Conservation (phyloP, 2,113 vertebrate species). For the Psittacula cyanocephala region DNA sequence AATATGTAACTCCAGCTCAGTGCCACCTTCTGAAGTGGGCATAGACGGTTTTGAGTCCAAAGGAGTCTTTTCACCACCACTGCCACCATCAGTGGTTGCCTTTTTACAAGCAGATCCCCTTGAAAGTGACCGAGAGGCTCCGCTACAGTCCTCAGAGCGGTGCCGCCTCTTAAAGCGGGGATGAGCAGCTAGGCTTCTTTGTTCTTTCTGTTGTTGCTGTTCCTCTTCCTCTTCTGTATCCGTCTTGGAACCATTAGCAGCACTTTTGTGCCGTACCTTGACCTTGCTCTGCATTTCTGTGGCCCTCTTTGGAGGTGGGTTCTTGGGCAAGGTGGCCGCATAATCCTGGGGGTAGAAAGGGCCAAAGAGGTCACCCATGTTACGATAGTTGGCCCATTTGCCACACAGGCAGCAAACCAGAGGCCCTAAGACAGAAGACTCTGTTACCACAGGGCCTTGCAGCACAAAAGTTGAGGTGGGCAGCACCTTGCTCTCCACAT, state of each 20-base stretch:
- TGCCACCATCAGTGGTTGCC: slow-evolving; percentile 79
- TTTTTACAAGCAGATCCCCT: slow-evolving; percentile 86
- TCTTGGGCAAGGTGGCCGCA: slow-evolving; percentile 91
- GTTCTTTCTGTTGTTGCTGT: slow-evolving; percentile 81
- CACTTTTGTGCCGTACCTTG: slow-evolving; percentile 84
- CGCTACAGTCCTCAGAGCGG: slow-evolving; percentile 90
- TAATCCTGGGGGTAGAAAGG: slow-evolving; percentile 98
- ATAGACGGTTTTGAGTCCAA: slow-evolving; percentile 76
- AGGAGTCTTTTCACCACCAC: slow-evolving; percentile 74
- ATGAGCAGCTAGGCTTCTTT: slow-evolving; percentile 90
- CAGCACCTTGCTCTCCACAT: slow-evolving; percentile 84
- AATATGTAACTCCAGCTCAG: slow-evolving; percentile 91
- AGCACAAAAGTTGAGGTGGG: slow-evolving; percentile 91
- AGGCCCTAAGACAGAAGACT: slow-evolving; percentile 87
- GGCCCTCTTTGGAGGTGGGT: slow-evolving; percentile 86
- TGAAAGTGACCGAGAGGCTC: slow-evolving; percentile 87
- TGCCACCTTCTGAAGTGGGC: slow-evolving; percentile 84
- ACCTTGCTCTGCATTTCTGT: slow-evolving; percentile 77
- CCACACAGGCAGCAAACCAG: slow-evolving; percentile 96
- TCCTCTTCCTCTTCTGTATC: slow-evolving; percentile 79
- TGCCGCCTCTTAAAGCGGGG: slow-evolving; percentile 95
- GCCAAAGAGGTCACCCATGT: slow-evolving; percentile 96
- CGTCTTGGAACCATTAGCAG: slow-evolving; percentile 78
- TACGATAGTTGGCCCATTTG: slow-evolving; percentile 97
- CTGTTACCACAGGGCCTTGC: slow-evolving; percentile 90